A percentile compares a stretch with the other conserved stretches of the same genome.
Evolutionary conservation across 2,888 invertebrate species (phyloP).

Genomic region (Drosophila flavopinicola): DNA sequence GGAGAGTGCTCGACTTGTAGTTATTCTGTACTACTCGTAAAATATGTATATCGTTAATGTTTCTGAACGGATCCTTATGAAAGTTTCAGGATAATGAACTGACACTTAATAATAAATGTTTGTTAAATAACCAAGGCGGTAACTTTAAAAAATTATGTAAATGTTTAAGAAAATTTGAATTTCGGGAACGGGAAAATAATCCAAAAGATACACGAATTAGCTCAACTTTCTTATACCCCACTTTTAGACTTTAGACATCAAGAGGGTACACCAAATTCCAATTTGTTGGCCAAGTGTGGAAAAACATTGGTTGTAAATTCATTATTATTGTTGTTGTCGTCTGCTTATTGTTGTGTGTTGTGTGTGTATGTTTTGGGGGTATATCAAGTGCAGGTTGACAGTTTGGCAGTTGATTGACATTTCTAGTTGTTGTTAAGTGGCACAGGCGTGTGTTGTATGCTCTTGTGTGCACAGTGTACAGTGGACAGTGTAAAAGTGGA

Average conservation of each 20-base stretch:
- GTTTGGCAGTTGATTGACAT: constrained; percentile 76
- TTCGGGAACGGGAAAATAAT: too few species aligned
- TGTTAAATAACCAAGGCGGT: not conserved
- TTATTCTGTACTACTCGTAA: constrained; percentile 4
- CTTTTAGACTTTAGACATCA: not conserved
- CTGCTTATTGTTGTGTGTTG: constrained; percentile 18
- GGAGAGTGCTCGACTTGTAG: not conserved
- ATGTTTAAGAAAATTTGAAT: too few species aligned
- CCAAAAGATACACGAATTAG: too few species aligned
- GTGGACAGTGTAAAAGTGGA: constrained; percentile 23
- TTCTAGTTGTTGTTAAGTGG: constrained; percentile 79
- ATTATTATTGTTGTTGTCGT: constrained; percentile 28
- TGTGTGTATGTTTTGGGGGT: constrained; percentile 40
- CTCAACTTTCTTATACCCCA: not conserved
- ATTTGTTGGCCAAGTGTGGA: constrained; percentile 50
- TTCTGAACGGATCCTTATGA: too few species aligned
- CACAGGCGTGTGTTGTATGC: constrained; percentile 42
- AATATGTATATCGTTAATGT: not conserved
- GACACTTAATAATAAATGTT: too few species aligned
- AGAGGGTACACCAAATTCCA: constrained; percentile 14
- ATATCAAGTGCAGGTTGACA: constrained; percentile 69
- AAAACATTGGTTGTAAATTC: constrained; percentile 42
- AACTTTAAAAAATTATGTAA: not conserved
- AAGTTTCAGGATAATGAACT: too few species aligned
- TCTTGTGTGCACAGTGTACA: constrained; percentile 14